Evolutionary conservation across 2,113 vertebrate species (phyloP).

Genomic region (Oenanthe melanoleuca): DNA sequence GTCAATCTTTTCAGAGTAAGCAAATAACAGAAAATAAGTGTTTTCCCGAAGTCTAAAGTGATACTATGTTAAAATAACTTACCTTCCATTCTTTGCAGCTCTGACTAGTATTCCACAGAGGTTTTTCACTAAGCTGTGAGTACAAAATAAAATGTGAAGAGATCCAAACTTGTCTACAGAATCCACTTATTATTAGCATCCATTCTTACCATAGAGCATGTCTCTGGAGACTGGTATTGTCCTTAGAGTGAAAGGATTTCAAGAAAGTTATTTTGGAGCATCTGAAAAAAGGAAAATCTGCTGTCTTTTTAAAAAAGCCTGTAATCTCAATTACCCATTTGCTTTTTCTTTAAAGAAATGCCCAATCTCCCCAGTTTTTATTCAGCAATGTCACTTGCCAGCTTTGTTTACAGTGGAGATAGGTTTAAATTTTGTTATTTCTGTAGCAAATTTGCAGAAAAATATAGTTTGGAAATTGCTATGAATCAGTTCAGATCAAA

Average conservation of each 20-base stretch:
- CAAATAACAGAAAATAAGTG: not conserved
- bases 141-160: not conserved
- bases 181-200: not conserved
- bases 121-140: not conserved
- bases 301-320: not conserved
- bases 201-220: not conserved
- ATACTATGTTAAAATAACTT: not conserved
- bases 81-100: not conserved
- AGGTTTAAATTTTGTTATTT: not conserved
- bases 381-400: not conserved
- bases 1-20: not conserved
- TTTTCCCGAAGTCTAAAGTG: constrained; percentile 27
- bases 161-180: not conserved
- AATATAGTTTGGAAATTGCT: not conserved
- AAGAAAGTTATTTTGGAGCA: not conserved
- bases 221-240: not conserved
- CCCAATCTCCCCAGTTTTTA: not conserved
- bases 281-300: not conserved
- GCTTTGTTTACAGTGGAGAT: not conserved
- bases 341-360: not conserved
- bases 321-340: not conserved
- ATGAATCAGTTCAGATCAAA: not conserved
- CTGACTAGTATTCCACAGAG: not conserved
- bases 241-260: not conserved
- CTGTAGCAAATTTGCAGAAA: not conserved